phyloP scores from a whole-genome alignment of 2,888 invertebrate genomes.

The Chymomyza fuscimana region DNA sequence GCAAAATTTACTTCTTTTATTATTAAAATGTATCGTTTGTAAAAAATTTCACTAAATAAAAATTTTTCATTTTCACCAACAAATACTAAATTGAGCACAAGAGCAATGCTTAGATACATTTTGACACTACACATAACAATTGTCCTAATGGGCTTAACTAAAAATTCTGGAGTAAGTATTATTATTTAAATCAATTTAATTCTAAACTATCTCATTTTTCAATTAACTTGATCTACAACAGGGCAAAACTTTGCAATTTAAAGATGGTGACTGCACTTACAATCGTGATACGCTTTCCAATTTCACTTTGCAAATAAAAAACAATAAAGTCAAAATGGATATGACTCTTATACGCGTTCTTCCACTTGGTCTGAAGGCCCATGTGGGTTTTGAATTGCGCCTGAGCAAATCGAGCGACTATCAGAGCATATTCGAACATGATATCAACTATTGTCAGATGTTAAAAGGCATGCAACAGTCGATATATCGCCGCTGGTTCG shows the following conservation, averaged over 20 bases:
- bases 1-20: too few relatives aligned
- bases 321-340: background rate
- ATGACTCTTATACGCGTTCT: background rate
- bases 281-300: background rate
- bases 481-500: background rate
- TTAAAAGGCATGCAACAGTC: too few relatives aligned
- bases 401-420: background rate
- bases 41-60: background rate
- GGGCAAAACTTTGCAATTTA: background rate
- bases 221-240: background rate
- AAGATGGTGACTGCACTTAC: background rate
- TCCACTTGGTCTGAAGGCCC: background rate
- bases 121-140: background rate
- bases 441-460: background rate
- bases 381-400: slow-evolving; percentile 1
- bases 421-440: background rate
- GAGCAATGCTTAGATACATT: background rate
- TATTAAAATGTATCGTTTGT: background rate
- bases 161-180: too few relatives aligned
- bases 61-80: background rate
- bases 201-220: too few relatives aligned
- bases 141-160: background rate
- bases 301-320: background rate
- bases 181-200: too few relatives aligned
- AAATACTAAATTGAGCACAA: background rate